Percentiles rank a stretch among this genome's conserved stretches.
Evolutionary conservation across 2,797 vertebrate species (phyloP).

Genomic region (Parotocinclus haroldoi): DNA sequence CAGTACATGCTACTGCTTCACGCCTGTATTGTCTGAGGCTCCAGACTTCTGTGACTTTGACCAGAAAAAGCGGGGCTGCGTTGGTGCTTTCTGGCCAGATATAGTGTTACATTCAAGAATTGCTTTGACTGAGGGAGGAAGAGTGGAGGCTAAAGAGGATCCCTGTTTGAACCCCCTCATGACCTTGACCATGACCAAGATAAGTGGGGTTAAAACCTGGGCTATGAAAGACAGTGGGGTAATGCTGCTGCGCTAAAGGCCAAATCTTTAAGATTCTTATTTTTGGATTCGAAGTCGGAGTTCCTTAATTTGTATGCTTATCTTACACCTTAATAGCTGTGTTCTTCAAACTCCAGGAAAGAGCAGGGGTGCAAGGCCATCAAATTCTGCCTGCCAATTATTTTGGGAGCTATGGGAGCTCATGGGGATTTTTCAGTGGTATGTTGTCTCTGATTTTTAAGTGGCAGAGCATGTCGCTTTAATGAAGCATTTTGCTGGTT

Average conservation of each 20-base stretch:
- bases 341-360: conserved; percentile 45
- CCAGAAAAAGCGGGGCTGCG: no score
- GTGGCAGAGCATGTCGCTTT: conserved; percentile 1
- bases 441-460: conserved; percentile 18
- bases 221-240: conserved; percentile 48
- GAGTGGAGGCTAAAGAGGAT: no score
- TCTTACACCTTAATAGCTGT: conserved; percentile 58
- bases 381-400: conserved; percentile 20
- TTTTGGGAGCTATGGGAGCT: not conserved
- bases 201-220: no score
- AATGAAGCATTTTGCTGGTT: conserved; percentile 22
- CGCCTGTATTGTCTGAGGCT: no score
- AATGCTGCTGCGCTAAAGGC: conserved; percentile 35
- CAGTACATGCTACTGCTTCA: no score
- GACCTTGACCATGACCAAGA: no score
- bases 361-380: conserved; percentile 1
- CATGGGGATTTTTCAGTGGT: conserved; percentile 10
- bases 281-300: not conserved
- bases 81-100: conserved; percentile 16
- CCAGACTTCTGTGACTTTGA: no score
- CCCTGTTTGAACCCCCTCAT: no score
- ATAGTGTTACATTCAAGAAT: no score
- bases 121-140: no score
- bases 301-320: conserved; percentile 36
- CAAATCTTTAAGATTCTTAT: conserved; percentile 14